Evolutionary conservation across 2,113 vertebrate species (phyloP).

Genomic region (Passer domesticus): DNA sequence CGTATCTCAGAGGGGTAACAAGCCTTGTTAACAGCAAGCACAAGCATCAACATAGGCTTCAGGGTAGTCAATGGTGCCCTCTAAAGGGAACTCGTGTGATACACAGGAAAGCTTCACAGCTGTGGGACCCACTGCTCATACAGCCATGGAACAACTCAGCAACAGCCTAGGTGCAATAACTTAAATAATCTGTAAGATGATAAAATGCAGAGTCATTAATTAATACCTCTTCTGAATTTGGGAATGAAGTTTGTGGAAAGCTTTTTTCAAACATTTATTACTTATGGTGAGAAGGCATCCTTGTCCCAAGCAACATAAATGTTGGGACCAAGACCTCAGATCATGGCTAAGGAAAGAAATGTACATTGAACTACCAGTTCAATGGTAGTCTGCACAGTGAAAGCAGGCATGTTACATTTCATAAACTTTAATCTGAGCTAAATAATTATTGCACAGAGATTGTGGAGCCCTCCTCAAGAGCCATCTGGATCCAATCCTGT

Average conservation of each 20-base stretch:
- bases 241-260: neutral
- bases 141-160: neutral
- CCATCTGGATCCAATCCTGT: neutral
- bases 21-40: neutral
- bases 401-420: neutral
- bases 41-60: neutral
- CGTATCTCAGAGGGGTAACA: neutral
- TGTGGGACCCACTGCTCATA: neutral
- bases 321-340: neutral
- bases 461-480: neutral
- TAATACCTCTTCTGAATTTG: neutral
- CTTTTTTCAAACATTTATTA: neutral
- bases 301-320: neutral
- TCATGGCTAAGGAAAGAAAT: neutral
- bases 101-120: neutral
- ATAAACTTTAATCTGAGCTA: neutral
- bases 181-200: neutral
- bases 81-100: conserved; percentile 69
- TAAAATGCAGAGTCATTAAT: neutral
- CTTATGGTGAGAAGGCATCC: neutral
- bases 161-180: neutral
- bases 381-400: neutral
- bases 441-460: neutral
- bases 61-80: conserved; percentile 75
- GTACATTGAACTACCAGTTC: neutral